Conservation (phyloP, 2,113 vertebrate genomes). For the Cranoglanis bouderius region DNA sequence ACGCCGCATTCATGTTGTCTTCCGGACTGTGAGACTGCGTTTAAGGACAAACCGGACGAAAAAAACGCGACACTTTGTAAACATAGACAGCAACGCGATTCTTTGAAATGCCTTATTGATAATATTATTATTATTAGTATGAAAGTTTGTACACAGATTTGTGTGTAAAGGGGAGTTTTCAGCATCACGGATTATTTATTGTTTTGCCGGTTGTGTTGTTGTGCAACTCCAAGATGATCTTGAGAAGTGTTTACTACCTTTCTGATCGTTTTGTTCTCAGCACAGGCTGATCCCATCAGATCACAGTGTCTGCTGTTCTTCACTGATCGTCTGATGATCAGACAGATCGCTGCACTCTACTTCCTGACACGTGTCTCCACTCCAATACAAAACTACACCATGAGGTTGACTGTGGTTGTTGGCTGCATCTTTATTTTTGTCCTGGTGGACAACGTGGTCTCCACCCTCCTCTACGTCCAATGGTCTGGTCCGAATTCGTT, state of each 20-base stretch:
- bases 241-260: not conserved
- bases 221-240: not conserved
- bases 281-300: not conserved
- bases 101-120: not conserved
- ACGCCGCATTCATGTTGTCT: not conserved
- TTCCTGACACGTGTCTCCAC: not conserved
- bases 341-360: not conserved
- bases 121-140: not conserved
- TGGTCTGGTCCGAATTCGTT: constrained; percentile 71
- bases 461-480: constrained; percentile 81
- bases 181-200: not conserved
- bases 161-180: not conserved
- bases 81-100: not conserved
- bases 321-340: not conserved
- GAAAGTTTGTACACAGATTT: too few species aligned
- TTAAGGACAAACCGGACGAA: not conserved
- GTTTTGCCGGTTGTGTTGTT: not conserved
- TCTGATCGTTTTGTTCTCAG: not conserved
- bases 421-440: constrained; percentile 71
- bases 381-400: constrained; percentile 38
- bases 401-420: constrained; percentile 74
- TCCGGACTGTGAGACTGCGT: not conserved
- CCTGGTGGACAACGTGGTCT: constrained; percentile 76
- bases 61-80: not conserved
- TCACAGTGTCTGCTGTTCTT: not conserved